Evolutionary conservation across 2,113 vertebrate genomes (phyloP), one percentile per base, ranked within the genome.

Genomic region (Eptesicus fuscus): DNA sequence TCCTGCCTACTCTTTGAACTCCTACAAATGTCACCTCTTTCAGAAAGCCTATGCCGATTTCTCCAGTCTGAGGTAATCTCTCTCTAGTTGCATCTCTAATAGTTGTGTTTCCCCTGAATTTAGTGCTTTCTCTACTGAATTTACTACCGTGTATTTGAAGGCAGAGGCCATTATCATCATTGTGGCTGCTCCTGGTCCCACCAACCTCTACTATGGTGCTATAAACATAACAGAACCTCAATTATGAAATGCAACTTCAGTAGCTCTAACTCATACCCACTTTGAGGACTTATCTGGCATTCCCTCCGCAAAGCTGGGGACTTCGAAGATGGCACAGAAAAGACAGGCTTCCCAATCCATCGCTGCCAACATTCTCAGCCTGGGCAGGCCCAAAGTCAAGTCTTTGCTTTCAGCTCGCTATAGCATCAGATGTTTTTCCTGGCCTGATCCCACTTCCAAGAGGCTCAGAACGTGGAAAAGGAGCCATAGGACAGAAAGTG

Each of bases 371-470:
- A 94, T 47, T 94, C 83, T 95, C 67, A 49, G 92, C 82, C 61
- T 83, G 73, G 88, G 88, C 88, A 95, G 82, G 83, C 79, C 85
- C 85, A 92, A 94, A 97, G 92, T 96, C 83, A 86, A 91, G 94
- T 65, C 90, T 94, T 92, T 63, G 95, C 90, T 88, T 97, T 95
- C 88, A 95, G 56, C 70, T 88, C 92, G 67, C 92, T 96, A 95
- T 95, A 96, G 85, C 95, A 90, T 96, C 96, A 97, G 94, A 95
- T 96, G 94, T 97, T 97, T 97, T 96, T 95, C 96, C 94, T 97
- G 96, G 96, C 93, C 20, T 79, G 67, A 61, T 84, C 82, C 44
- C 35, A 88, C 63, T 83, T 95, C 77, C 51, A 76, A 47, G 73
- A 97, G 71, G 42, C 82, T 95, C 93, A 92, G 85, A 88, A 90